phyloP scores from a whole-genome alignment of 2,113 vertebrate genomes.

The Crocuta crocuta region DNA sequence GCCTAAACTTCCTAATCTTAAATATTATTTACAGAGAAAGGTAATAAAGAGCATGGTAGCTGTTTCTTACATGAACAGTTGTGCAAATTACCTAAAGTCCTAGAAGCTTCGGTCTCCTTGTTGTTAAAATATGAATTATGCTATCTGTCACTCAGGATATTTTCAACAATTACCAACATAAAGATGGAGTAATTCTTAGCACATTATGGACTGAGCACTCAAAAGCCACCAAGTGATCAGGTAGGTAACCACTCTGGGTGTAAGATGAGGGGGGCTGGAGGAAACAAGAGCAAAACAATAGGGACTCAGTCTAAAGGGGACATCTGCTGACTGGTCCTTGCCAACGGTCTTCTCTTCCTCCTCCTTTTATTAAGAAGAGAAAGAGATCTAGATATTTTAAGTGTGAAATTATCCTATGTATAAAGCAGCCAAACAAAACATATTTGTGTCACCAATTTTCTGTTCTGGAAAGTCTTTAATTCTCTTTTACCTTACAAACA shows the following conservation, averaged over 20 bases:
- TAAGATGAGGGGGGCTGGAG: neutral
- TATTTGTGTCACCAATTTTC: neutral
- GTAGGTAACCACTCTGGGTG: neutral
- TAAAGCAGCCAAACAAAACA: slow-evolving; percentile 1
- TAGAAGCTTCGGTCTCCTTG: neutral
- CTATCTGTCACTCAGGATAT: neutral
- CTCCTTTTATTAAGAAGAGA: neutral
- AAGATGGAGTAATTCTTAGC: neutral
- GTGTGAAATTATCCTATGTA: neutral
- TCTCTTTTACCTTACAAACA: neutral
- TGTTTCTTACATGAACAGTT: neutral
- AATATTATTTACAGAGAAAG: neutral
- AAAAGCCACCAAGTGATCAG: neutral
- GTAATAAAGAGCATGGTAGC: neutral
- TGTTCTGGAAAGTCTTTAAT: neutral
- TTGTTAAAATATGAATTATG: neutral
- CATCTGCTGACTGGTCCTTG: neutral
- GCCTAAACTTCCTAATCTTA: neutral
- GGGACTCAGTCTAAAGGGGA: neutral
- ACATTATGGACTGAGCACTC: neutral
- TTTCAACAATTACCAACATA: neutral
- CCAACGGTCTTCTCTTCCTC: neutral
- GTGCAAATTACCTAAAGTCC: neutral
- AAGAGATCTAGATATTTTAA: slow-evolving; percentile 32
- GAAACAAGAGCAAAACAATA: neutral